Percentiles rank a stretch among this genome's conserved stretches.
These are phyloP conservation scores for Drosophila putrida DNA, from an alignment of 2,888 invertebrate genomes.

Conservation along the genomic window DNA sequence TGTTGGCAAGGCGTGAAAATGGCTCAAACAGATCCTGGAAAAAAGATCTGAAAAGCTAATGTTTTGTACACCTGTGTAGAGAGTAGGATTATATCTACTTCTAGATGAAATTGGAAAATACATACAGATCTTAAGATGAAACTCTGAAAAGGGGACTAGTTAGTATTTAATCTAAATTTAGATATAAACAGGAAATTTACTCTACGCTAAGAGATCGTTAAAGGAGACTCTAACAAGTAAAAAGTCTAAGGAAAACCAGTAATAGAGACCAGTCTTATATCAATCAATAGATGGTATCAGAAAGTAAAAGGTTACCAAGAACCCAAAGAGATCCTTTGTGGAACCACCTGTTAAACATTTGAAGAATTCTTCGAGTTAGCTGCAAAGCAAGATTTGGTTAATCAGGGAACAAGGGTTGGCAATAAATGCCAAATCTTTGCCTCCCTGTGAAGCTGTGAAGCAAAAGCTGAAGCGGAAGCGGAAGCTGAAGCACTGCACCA, in stretches of 20 bases:
- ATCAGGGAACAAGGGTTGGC: neutral
- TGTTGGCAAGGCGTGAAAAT: too few species aligned
- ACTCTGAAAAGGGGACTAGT: neutral
- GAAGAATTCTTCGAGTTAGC: slow-evolving; percentile 16
- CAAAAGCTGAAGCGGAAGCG: slow-evolving; percentile 35
- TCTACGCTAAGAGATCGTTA: neutral
- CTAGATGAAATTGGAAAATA: neutral
- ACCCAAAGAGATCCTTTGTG: neutral
- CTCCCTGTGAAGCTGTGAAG: neutral
- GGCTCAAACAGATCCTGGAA: neutral
- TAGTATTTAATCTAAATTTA: neutral
- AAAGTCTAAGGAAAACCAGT: neutral
- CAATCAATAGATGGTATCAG: too few species aligned
- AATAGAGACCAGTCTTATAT: neutral
- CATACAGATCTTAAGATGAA: too few species aligned
- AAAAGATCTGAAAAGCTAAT: neutral
- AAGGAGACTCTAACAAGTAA: neutral
- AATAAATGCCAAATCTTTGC: slow-evolving; percentile 1
- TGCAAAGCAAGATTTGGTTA: slow-evolving; percentile 26
- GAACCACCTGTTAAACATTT: neutral
- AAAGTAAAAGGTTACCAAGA: neutral
- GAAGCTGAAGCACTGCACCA: slow-evolving; percentile 75
- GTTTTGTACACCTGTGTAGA: too few species aligned
- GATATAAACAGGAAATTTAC: neutral
- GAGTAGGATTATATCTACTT: neutral